Conservation (phyloP, 2,888 invertebrate species). For the Brenthis daphne region DNA sequence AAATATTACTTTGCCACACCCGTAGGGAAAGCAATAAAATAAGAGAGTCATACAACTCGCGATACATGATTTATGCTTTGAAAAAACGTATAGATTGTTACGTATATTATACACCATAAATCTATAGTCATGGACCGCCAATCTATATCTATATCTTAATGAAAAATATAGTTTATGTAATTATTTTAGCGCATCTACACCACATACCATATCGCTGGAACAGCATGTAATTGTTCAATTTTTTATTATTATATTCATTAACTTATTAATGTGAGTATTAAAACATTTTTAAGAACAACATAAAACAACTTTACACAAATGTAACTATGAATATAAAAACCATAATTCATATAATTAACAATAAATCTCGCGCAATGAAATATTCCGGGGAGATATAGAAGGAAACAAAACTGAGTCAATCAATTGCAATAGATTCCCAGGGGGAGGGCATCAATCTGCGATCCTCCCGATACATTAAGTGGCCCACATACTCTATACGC, state of each 20-base stretch:
- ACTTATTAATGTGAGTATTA: too few species aligned
- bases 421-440: slow-evolving; percentile 52
- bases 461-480: slow-evolving; percentile 69
- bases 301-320: too few species aligned
- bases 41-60: slow-evolving; percentile 33
- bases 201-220: too few species aligned
- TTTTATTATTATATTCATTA: too few species aligned
- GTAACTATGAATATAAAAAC: neutral
- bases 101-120: neutral
- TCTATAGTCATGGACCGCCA: neutral
- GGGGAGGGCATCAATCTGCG: slow-evolving; percentile 69
- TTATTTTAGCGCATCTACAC: neutral
- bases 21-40: slow-evolving; percentile 48
- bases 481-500: slow-evolving; percentile 66
- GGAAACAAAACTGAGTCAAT: slow-evolving; percentile 55
- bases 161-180: neutral
- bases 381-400: slow-evolving; percentile 29
- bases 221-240: too few species aligned
- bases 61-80: slow-evolving; percentile 21
- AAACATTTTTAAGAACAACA: too few species aligned
- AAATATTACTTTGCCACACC: slow-evolving; percentile 46
- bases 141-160: neutral
- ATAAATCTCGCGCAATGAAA: slow-evolving; percentile 28
- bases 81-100: slow-evolving; percentile 7
- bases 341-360: neutral